Evolutionary conservation across 1,140 invertebrate genomes (phyloP).

Genomic region (Zaprionus gabonicus): DNA sequence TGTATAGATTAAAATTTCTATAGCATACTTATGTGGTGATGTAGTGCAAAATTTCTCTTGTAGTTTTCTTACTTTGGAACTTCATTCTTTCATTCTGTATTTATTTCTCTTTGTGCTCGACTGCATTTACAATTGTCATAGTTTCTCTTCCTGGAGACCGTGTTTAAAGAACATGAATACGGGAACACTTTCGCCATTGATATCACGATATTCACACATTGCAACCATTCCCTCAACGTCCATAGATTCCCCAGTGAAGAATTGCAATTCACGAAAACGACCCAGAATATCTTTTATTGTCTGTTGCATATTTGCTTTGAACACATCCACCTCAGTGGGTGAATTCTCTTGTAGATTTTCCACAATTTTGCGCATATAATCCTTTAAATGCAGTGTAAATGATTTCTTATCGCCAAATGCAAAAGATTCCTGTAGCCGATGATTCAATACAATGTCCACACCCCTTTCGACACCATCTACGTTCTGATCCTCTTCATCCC

Average conservation of each 20-base stretch:
- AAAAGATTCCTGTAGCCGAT: slow-evolving; percentile 94
- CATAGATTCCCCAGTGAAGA: slow-evolving; percentile 98
- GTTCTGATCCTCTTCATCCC: slow-evolving; percentile 94
- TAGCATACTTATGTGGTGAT: neutral
- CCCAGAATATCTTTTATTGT: slow-evolving; percentile 96
- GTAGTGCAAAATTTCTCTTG: too few species aligned
- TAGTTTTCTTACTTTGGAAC: too few species aligned
- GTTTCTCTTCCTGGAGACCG: slow-evolving; percentile 97
- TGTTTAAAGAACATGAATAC: slow-evolving; percentile 98
- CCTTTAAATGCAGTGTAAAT: slow-evolving; percentile 96
- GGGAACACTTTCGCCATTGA: slow-evolving; percentile 91
- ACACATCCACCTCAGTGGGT: slow-evolving; percentile 94
- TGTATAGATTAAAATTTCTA: neutral
- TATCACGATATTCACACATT: slow-evolving; percentile 96
- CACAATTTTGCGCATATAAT: slow-evolving; percentile 98
- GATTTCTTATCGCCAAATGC: slow-evolving; percentile 95
- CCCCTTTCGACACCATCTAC: slow-evolving; percentile 91
- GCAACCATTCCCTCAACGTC: slow-evolving; percentile 96
- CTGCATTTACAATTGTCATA: neutral
- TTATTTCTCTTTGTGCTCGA: neutral
- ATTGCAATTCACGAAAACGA: slow-evolving; percentile 96
- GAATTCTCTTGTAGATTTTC: slow-evolving; percentile 91
- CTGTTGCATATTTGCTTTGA: slow-evolving; percentile 97
- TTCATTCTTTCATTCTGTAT: neutral
- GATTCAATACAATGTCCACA: slow-evolving; percentile 97